Evolutionary conservation across 2,113 vertebrate genomes (phyloP), one percentile per base, ranked within the genome.

Genomic region (Kobus ellipsiprymnus): DNA sequence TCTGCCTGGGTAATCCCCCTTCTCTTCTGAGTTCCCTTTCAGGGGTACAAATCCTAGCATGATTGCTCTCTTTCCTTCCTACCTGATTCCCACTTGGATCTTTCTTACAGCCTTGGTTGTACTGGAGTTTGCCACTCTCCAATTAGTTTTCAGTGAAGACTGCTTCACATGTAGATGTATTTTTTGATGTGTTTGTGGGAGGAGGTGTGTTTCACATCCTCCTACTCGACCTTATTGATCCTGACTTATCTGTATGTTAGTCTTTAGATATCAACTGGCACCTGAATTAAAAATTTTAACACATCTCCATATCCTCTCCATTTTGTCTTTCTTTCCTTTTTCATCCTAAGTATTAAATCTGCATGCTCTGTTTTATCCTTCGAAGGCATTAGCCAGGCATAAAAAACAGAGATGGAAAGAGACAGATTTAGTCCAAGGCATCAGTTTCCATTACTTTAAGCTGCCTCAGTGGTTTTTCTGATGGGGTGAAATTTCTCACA

Each of bases 381-480:
- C 27, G 90, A 50, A 95, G 30, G 23, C 60, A 89, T 82, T 60
- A 89, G 89, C 27, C 80, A 85, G 80, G 23, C 50, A 96, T 40
- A 60, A 89, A 90, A 81, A 94, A 78, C 60, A 94, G 50, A 95
- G 78, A 90, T 92, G 87, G 88, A 97, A 96, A 97, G 59, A 95
- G 64, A 94, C 48, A 88, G 36, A 27, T 94, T 95, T 94, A 87
- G 94, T 97, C 46, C 77, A 97, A 96, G 94, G 60, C 80, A 95
- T 40, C 52, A 92, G 59, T 96, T 97, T 96, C 81, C 91, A 96
- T 95, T 94, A 90, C 82, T 36, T 96, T 97, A 96, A 97, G 52
- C 81, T 96, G 27, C 86, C 55, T 95, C 82, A 90, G 2, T 96
- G 85, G 77, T 94, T 97, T 97, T 96, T 95, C 62, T 95, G 90